Conservation (phyloP, 1,140 invertebrate genomes). For the Camponotus vicinus region DNA sequence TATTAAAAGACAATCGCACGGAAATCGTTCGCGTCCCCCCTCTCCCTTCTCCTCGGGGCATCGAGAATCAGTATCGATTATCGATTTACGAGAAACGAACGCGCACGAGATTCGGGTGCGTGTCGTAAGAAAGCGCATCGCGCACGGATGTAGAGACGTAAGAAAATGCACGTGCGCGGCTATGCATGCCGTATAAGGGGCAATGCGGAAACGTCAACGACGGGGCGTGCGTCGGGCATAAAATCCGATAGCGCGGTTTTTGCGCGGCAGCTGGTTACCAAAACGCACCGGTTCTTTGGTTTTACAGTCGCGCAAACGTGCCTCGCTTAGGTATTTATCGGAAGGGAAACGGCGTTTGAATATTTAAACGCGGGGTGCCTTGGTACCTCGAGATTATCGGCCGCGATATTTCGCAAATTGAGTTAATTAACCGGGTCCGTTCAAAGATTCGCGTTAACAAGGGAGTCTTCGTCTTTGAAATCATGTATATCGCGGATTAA, state of each 20-base stretch:
- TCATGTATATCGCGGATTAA: background rate
- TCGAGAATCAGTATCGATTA: slow-evolving; percentile 49
- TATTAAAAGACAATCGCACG: slow-evolving; percentile 55
- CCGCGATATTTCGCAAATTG: slow-evolving; percentile 11
- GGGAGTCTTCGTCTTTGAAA: background rate
- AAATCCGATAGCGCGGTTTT: slow-evolving; percentile 74
- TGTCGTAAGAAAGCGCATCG: slow-evolving; percentile 21
- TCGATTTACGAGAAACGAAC: slow-evolving; percentile 58
- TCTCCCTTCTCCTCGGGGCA: background rate
- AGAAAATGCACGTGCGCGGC: slow-evolving; percentile 8
- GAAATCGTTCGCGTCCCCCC: background rate
- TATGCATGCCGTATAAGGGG: slow-evolving; percentile 57
- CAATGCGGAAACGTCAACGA: slow-evolving; percentile 76
- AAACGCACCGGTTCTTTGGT: slow-evolving; percentile 70
- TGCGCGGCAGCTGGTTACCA: slow-evolving; percentile 75
- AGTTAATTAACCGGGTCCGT: slow-evolving; percentile 9
- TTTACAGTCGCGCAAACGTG: slow-evolving; percentile 48
- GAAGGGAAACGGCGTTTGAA: slow-evolving; percentile 6
- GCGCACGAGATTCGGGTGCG: slow-evolving; percentile 32
- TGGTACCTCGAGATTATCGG: background rate
- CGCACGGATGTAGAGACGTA: background rate
- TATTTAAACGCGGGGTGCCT: slow-evolving; percentile 1
- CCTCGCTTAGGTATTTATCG: slow-evolving; percentile 9
- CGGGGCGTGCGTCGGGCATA: slow-evolving; percentile 76
- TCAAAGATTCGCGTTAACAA: background rate